A percentile compares a stretch with the other conserved stretches of the same genome.
Evolutionary conservation across 2,797 vertebrate genomes (phyloP).

Genomic region (Pelodytes ibericus): DNA sequence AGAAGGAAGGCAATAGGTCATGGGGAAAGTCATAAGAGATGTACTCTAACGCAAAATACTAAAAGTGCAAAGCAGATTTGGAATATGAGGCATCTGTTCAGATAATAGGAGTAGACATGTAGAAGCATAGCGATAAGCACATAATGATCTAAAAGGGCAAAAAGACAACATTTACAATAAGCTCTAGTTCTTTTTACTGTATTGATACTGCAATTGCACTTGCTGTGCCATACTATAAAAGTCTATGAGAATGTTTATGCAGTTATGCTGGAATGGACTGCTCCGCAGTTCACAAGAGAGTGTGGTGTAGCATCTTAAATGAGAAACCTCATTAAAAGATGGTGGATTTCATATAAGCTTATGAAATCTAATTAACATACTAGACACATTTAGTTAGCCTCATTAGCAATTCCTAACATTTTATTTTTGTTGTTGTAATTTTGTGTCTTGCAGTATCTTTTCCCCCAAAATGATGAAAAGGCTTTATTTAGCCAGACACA

Average conservation of each 20-base stretch:
- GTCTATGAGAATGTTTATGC: constrained; percentile 9
- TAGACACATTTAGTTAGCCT: too few relatives aligned
- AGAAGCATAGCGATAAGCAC: background rate
- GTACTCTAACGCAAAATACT: background rate
- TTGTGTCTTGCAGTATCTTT: too few relatives aligned
- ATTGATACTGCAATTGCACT: background rate
- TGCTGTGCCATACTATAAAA: constrained; percentile 1
- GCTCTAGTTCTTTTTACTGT: constrained; percentile 25
- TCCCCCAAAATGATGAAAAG: too few relatives aligned
- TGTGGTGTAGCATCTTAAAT: background rate
- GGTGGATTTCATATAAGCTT: too few relatives aligned
- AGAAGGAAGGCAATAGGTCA: background rate
- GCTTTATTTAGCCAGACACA: too few relatives aligned
- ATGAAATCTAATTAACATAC: too few relatives aligned
- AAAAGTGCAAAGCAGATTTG: constrained; percentile 10
- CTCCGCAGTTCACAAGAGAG: background rate
- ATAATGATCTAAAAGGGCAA: constrained; percentile 25
- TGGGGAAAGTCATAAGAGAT: background rate
- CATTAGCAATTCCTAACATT: too few relatives aligned
- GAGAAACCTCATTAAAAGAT: too few relatives aligned
- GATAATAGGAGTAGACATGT: constrained; percentile 26
- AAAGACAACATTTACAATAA: constrained; percentile 7
- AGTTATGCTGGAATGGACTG: background rate
- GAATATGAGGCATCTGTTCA: constrained; percentile 13
- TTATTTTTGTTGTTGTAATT: too few relatives aligned